Conservation (phyloP, 2,113 vertebrate genomes). For the human region DNA sequence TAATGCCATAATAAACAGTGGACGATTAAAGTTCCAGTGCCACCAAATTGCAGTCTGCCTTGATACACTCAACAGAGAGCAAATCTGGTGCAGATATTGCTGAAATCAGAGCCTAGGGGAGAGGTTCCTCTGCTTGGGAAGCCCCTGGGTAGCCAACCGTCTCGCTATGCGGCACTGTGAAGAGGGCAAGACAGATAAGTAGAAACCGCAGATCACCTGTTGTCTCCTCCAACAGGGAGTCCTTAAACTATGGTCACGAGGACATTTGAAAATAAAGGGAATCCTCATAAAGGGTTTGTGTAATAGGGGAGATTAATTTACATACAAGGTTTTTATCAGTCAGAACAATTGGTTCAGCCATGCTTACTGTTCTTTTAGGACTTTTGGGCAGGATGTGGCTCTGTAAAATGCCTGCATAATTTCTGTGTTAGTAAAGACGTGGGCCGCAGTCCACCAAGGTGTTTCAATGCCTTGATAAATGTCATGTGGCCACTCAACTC, state of each 20-base stretch:
- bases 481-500: neutral
- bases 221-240: neutral
- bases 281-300: neutral
- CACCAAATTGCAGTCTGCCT: conserved; percentile 40
- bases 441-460: neutral
- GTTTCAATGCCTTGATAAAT: neutral
- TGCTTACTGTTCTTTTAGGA: neutral
- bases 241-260: neutral
- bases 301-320: neutral
- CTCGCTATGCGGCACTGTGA: neutral
- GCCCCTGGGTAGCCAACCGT: neutral
- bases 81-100: neutral
- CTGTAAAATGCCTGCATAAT: neutral
- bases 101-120: neutral
- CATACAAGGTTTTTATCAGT: neutral
- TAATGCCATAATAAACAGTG: conserved; percentile 52
- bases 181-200: neutral
- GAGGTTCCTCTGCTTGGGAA: neutral
- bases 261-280: neutral
- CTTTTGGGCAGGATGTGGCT: neutral
- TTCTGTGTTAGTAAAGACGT: neutral
- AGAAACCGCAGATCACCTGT: neutral
- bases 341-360: neutral
- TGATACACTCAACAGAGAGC: neutral
- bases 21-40: conserved; percentile 40